phyloP scores from a whole-genome alignment of 1,140 invertebrate species.

The Cephus cinctus region DNA sequence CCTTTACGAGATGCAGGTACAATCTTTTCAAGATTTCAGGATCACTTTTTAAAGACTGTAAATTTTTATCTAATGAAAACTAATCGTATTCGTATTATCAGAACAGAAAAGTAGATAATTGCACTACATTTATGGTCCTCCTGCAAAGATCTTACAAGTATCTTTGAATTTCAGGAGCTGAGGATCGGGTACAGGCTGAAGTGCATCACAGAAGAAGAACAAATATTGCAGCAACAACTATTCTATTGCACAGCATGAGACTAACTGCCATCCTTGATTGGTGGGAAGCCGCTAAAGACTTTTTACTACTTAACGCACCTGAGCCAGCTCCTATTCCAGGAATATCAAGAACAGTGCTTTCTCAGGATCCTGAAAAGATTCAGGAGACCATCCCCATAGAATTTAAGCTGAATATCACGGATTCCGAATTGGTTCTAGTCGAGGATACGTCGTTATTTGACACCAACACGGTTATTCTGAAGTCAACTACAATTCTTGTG shows the following conservation, averaged over 20 bases:
- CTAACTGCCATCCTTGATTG: conserved; percentile 93
- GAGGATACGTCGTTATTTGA: conserved; percentile 86
- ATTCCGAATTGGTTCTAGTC: conserved; percentile 92
- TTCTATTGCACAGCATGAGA: conserved; percentile 93
- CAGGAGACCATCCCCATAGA: conserved; percentile 65
- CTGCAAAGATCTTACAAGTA: no score
- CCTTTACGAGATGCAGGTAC: conserved; percentile 60
- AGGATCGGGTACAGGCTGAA: conserved; percentile 77
- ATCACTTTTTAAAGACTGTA: no score
- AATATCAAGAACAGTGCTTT: conserved; percentile 13
- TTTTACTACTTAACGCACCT: conserved; percentile 61
- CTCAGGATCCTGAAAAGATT: conserved; percentile 8
- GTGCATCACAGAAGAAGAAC: conserved; percentile 70
- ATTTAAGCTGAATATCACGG: conserved; percentile 90
- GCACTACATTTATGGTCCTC: no score
- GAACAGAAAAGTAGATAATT: no score
- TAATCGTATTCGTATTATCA: no score
- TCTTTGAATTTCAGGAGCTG: no score
- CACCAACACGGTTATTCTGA: conserved; percentile 92
- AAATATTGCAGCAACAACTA: conserved; percentile 80
- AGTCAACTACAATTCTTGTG: conserved; percentile 83
- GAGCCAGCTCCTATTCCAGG: conserved; percentile 36
- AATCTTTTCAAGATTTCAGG: no score
- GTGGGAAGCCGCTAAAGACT: conserved; percentile 84
- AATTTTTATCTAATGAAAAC: no score